These are phyloP conservation scores for Octodonta nipae DNA, from an alignment of 2,888 invertebrate genomes.

Conservation along the genomic window DNA sequence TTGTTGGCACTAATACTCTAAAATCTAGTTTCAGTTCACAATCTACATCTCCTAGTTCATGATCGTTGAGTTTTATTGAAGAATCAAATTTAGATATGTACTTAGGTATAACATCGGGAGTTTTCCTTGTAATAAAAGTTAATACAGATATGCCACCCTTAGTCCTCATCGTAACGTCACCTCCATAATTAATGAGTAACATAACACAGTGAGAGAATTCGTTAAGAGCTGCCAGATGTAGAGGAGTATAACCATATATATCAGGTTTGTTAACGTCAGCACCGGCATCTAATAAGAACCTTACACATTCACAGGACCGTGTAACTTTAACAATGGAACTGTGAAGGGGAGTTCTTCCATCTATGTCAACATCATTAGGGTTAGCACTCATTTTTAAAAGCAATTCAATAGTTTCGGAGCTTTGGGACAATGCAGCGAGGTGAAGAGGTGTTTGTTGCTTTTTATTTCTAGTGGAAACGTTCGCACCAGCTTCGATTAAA, in stretches of 20 bases:
- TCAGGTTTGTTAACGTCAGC: constrained; percentile 65
- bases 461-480: constrained; percentile 59
- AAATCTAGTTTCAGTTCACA: constrained; percentile 65
- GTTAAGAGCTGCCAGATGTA: constrained; percentile 71
- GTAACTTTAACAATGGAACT: constrained; percentile 69
- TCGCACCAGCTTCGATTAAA: constrained; percentile 60
- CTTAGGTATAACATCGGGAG: constrained; percentile 66
- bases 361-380: constrained; percentile 47
- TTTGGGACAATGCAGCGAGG: constrained; percentile 67
- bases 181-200: constrained; percentile 61
- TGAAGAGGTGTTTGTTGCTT: constrained; percentile 74
- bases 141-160: constrained; percentile 69
- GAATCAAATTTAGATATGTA: constrained; percentile 50
- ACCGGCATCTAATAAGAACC: constrained; percentile 49
- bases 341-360: constrained; percentile 67
- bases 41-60: constrained; percentile 74
- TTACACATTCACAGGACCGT: constrained; percentile 55
- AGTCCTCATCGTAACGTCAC: constrained; percentile 67
- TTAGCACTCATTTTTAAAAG: constrained; percentile 45
- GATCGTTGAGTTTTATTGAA: constrained; percentile 62
- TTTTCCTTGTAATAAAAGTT: constrained; percentile 70
- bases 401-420: constrained; percentile 60
- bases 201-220: constrained; percentile 67
- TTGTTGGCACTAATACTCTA: constrained; percentile 46
- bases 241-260: constrained; percentile 69